Conservation (phyloP, 2,113 vertebrate species). For the Nansenia antarctica region DNA sequence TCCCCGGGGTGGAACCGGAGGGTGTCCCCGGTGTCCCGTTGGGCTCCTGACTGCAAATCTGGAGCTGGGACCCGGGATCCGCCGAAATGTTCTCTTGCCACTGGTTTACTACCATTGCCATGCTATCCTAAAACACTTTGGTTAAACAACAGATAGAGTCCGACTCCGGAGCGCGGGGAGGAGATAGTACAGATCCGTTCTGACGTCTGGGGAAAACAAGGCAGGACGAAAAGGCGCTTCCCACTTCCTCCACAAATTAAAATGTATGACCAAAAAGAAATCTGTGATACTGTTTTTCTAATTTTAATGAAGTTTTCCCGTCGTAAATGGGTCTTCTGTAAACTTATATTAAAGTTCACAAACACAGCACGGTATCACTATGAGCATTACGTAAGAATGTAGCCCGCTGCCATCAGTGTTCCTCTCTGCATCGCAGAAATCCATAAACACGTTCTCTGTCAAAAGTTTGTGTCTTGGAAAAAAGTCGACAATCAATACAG, state of each 20-base stretch:
- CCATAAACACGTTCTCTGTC: slow-evolving; percentile 65
- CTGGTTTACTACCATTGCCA: slow-evolving; percentile 86
- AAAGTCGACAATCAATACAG: slow-evolving; percentile 27
- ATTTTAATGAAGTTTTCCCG: neutral
- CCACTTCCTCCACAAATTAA: slow-evolving; percentile 48
- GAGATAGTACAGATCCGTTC: slow-evolving; percentile 60
- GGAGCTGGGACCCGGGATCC: slow-evolving; percentile 78
- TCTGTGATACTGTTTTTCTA: neutral
- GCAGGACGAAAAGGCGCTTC: slow-evolving; percentile 44
- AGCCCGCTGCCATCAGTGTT: slow-evolving; percentile 49
- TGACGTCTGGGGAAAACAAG: slow-evolving; percentile 48
- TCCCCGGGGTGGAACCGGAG: slow-evolving; percentile 77
- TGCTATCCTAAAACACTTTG: slow-evolving; percentile 72
- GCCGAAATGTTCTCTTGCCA: slow-evolving; percentile 85
- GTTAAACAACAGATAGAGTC: slow-evolving; percentile 56
- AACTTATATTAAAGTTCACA: slow-evolving; percentile 53
- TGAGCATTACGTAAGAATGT: slow-evolving; percentile 43
- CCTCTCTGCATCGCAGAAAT: slow-evolving; percentile 47
- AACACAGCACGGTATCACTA: slow-evolving; percentile 45
- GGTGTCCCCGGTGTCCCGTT: slow-evolving; percentile 78
- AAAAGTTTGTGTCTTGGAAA: slow-evolving; percentile 29
- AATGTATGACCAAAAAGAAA: too few species aligned
- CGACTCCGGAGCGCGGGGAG: slow-evolving; percentile 43
- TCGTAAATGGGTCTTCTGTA: neutral
- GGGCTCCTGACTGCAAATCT: slow-evolving; percentile 80